Percentiles rank a stretch among this genome's conserved stretches.
Evolutionary conservation across 2,113 vertebrate species (phyloP).

Genomic region (Arizona elegans): DNA sequence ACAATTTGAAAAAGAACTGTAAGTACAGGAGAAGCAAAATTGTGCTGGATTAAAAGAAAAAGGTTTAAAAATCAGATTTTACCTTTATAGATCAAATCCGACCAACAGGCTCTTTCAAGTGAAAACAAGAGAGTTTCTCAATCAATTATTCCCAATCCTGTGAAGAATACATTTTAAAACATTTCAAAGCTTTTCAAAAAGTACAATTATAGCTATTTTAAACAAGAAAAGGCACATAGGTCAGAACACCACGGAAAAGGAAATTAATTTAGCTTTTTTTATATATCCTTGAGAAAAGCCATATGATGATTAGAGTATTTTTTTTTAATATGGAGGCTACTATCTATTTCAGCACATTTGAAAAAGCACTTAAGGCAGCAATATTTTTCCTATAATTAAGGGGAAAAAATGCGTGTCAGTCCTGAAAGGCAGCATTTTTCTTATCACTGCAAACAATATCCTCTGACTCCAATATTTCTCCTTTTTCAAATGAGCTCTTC

Average conservation of each 20-base stretch:
- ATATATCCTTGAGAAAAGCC: slow-evolving; percentile 20
- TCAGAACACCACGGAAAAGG: slow-evolving; percentile 44
- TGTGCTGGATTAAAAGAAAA: no score
- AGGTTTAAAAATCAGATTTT: slow-evolving; percentile 39
- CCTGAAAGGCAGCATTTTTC: slow-evolving; percentile 61
- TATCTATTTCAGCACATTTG: slow-evolving; percentile 54
- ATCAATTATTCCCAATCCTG: slow-evolving; percentile 45
- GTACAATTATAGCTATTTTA: slow-evolving; percentile 51
- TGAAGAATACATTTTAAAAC: slow-evolving; percentile 39
- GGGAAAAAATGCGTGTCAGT: slow-evolving; percentile 58
- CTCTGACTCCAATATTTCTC: slow-evolving; percentile 53
- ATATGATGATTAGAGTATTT: slow-evolving; percentile 42
- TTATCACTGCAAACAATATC: slow-evolving; percentile 64
- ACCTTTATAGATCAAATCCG: slow-evolving; percentile 45
- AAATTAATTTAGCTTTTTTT: slow-evolving; percentile 37
- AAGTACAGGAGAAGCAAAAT: background rate
- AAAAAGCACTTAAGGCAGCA: slow-evolving; percentile 54
- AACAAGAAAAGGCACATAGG: slow-evolving; percentile 47
- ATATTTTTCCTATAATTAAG: slow-evolving; percentile 58
- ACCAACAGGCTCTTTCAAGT: slow-evolving; percentile 35
- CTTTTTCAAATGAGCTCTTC: slow-evolving; percentile 55
- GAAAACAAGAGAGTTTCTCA: slow-evolving; percentile 34
- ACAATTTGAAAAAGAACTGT: background rate
- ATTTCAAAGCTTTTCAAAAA: slow-evolving; percentile 52
- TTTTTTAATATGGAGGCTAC: slow-evolving; percentile 57